Evolutionary conservation across 1,140 invertebrate genomes (phyloP).

Genomic region (Paralvinella palmiformis): DNA sequence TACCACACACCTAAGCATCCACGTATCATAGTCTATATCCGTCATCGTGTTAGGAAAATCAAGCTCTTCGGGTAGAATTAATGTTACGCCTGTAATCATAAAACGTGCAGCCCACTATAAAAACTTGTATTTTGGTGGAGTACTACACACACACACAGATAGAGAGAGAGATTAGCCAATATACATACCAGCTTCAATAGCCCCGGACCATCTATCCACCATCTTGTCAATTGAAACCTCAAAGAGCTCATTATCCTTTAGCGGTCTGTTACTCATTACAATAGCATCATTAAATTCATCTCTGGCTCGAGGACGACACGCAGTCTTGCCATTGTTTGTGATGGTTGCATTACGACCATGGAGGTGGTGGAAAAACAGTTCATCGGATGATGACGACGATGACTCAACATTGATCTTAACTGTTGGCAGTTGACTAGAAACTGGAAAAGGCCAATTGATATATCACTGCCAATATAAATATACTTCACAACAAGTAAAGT

Average conservation of each 20-base stretch:
- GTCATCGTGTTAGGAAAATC: constrained; percentile 84
- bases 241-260: constrained; percentile 85
- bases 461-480: no score
- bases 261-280: constrained; percentile 78
- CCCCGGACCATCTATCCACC: constrained; percentile 86
- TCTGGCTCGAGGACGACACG: constrained; percentile 70
- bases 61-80: constrained; percentile 78
- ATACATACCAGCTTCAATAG: constrained; percentile 70
- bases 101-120: no score
- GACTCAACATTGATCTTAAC: no score
- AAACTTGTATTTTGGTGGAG: no score
- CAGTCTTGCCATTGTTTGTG: constrained; percentile 78
- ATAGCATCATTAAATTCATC: constrained; percentile 93
- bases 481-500: no score
- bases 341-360: constrained; percentile 85
- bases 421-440: no score
- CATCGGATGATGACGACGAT: constrained; percentile 35
- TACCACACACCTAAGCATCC: constrained; percentile 67
- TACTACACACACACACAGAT: no score
- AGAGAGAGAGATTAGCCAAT: background rate
- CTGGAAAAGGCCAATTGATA: no score
- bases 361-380: constrained; percentile 79
- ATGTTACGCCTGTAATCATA: constrained; percentile 69
- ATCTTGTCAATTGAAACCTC: constrained; percentile 86
- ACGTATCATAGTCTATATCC: constrained; percentile 84